These are phyloP conservation scores for Tokudaia muenninki DNA, from an alignment of 2,797 vertebrate genomes.

Conservation along the genomic window DNA sequence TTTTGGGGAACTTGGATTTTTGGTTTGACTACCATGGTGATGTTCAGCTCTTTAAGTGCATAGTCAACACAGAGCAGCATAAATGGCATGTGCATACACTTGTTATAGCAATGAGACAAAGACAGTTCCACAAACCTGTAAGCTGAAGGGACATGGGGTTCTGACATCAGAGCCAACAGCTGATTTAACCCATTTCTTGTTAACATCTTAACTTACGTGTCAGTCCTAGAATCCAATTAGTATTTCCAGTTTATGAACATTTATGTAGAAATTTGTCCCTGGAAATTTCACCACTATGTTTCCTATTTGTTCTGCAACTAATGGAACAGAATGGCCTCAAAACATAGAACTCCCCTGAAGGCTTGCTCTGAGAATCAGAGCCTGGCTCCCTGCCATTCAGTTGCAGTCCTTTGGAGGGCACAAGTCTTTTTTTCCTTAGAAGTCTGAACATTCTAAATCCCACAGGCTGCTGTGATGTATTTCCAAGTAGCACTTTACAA, in stretches of 20 bases:
- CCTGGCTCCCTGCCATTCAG: conserved; percentile 1
- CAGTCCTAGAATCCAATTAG: conserved; percentile 79
- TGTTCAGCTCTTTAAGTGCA: conserved; percentile 95
- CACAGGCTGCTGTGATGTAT: conserved; percentile 58
- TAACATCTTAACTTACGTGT: conserved; percentile 77
- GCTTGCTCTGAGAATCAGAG: conserved; percentile 69
- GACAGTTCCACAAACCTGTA: conserved; percentile 85
- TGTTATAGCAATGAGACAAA: conserved; percentile 86
- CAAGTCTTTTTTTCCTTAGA: conserved; percentile 48
- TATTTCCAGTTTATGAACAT: conserved; percentile 69
- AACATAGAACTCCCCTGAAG: conserved; percentile 56
- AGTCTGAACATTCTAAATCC: conserved; percentile 57
- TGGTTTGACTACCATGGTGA: conserved; percentile 79
- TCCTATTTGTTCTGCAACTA: background rate
- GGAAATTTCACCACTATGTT: conserved; percentile 45
- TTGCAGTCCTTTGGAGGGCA: background rate
- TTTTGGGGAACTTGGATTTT: conserved; percentile 77
- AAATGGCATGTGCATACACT: conserved; percentile 85
- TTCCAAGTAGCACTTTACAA: conserved; percentile 71
- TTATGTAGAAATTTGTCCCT: conserved; percentile 64
- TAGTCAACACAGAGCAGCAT: conserved; percentile 94
- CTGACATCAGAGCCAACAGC: conserved; percentile 84
- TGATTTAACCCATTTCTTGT: conserved; percentile 74
- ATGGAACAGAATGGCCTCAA: conserved; percentile 23
- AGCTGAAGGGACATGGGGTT: conserved; percentile 77